These are phyloP conservation scores for Babylonia areolata DNA, from an alignment of 1,140 invertebrate genomes.

Conservation along the genomic window DNA sequence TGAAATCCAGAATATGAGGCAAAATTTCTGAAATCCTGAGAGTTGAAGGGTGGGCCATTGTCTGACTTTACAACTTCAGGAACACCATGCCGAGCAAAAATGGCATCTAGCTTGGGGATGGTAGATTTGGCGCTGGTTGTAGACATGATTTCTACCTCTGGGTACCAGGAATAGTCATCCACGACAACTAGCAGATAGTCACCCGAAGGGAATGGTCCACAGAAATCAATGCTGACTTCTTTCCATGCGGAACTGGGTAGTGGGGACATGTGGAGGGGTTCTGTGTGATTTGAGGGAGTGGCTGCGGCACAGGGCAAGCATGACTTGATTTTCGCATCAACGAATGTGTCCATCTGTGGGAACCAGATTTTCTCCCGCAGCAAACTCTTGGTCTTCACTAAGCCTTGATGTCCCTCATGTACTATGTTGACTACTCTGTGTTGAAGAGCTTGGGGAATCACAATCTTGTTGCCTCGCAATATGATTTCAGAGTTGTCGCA, in stretches of 20 bases:
- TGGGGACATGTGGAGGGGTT: slow-evolving; percentile 52
- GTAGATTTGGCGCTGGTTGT: slow-evolving; percentile 48
- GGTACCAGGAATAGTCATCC: slow-evolving; percentile 61
- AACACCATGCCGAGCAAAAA: slow-evolving; percentile 50
- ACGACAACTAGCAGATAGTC: slow-evolving; percentile 59
- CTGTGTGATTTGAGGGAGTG: background rate
- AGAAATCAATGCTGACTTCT: slow-evolving; percentile 55
- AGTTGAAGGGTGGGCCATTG: slow-evolving; percentile 53
- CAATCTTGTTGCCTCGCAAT: slow-evolving; percentile 45
- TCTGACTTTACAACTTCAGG: slow-evolving; percentile 43
- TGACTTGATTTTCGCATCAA: slow-evolving; percentile 59
- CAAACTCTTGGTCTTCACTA: slow-evolving; percentile 63
- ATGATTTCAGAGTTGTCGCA: slow-evolving; percentile 38
- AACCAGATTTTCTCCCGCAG: slow-evolving; percentile 74
- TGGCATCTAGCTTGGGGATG: slow-evolving; percentile 46
- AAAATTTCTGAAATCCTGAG: slow-evolving; percentile 37
- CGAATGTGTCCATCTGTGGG: slow-evolving; percentile 63
- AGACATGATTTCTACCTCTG: slow-evolving; percentile 54
- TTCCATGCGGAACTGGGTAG: slow-evolving; percentile 55
- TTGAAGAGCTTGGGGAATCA: slow-evolving; percentile 54
- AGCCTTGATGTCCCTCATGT: slow-evolving; percentile 69
- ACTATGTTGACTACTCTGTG: slow-evolving; percentile 54
- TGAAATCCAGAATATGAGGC: slow-evolving; percentile 32
- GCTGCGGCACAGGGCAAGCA: slow-evolving; percentile 51
- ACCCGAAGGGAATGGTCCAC: slow-evolving; percentile 53